Base-by-base conservation (phyloP, 2,888 invertebrate genomes). In the Euspilapteryx auroguttella region DNA sequence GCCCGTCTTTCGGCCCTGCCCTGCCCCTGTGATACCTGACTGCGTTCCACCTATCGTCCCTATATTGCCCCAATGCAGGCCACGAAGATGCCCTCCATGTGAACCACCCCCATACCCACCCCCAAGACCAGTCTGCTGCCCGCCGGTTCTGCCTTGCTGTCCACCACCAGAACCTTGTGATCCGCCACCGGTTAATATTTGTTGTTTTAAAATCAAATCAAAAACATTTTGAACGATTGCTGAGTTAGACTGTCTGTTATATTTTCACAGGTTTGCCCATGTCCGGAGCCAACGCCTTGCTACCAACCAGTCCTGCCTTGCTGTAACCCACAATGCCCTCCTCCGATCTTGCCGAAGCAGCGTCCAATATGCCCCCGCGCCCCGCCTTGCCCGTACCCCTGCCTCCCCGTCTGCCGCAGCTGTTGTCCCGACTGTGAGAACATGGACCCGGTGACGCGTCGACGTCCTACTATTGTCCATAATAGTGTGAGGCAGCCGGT, bases 381-480 rank as follows among this genome's bases (percentile, higher is more conserved):
- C 2, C 69, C 71, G 1, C 77, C 64, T 5, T 44, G 49, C 3
- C 55, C 53, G 0, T 78, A 65, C 24, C 80, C 80, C 1, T 78
- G 77, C 35, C 44, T 79, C 6, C 78, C 78, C 1, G 35, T 80
- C 1, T 41, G 52, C 31, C 64, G 76, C 31, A 76, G 76, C 23
- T 59, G 57, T 34, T 79, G 78, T 25, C 57, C 65, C 2, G 32
- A 51, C 28, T 62, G 68, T 38, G 40, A 61, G 4, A 7, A 7
- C 34, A 24, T 58, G n/a, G 80, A 81, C 33, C 80, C 81, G 2
- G 78, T 81, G 28, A 80, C 79, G 1, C 64, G 78, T 9, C 71
- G 80, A 36, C 61, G 80, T 36, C 80, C 81, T 3, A 53, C 80
- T 21, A 78, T 80, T 36, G 79, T 79, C 35, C 76, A 80, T 50